These are phyloP conservation scores for Diadophis punctatus DNA, from an alignment of 2,113 vertebrate genomes.

Conservation along the genomic window DNA sequence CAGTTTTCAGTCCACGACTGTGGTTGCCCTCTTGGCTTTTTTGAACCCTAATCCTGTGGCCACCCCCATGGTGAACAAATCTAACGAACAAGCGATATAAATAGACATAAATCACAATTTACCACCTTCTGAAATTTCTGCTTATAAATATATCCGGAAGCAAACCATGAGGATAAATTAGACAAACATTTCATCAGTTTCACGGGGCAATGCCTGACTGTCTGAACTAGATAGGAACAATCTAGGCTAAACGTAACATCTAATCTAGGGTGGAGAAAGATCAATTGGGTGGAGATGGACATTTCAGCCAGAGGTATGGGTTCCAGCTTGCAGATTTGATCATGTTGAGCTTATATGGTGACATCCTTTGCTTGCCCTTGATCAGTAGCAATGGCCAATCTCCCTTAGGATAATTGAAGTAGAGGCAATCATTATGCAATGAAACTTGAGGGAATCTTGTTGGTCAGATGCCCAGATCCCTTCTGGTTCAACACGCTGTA, in stretches of 20 bases:
- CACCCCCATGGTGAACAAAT: background rate
- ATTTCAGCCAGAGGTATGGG: background rate
- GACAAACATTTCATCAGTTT: background rate
- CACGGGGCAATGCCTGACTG: background rate
- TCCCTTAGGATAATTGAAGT: no score
- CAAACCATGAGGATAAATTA: background rate
- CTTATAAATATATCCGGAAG: background rate
- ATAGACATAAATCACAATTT: background rate
- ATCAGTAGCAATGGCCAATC: background rate
- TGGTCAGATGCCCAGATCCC: background rate
- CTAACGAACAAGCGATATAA: background rate
- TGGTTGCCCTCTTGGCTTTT: background rate
- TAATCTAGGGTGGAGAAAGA: background rate
- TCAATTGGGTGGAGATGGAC: background rate
- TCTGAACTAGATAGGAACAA: background rate
- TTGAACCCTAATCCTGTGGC: background rate
- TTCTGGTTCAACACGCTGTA: background rate
- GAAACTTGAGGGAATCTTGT: background rate
- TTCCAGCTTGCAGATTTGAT: background rate
- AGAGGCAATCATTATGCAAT: background rate
- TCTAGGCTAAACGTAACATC: background rate
- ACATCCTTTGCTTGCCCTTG: background rate
- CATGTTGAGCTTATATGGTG: rapidly evolving
- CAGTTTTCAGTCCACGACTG: background rate
- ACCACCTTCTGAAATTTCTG: background rate